Percentiles rank a stretch among this genome's conserved stretches.
phyloP scores from a whole-genome alignment of 2,113 vertebrate genomes.

The Corythornis vintsioides region DNA sequence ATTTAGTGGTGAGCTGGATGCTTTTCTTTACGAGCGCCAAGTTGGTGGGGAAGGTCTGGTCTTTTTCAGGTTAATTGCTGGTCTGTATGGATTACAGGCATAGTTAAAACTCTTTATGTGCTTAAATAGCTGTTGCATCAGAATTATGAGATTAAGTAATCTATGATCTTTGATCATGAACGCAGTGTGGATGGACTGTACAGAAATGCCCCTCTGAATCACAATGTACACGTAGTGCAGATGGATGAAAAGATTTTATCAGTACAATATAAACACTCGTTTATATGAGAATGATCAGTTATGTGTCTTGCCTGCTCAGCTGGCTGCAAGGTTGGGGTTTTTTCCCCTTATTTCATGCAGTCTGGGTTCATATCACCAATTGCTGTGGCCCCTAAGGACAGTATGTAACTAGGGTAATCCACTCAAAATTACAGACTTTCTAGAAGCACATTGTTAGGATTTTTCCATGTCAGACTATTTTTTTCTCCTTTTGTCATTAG shows the following conservation, averaged over 20 bases:
- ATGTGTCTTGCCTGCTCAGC: neutral
- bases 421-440: neutral
- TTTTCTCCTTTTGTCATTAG: neutral
- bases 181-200: neutral
- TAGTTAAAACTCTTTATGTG: neutral
- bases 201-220: neutral
- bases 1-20: neutral
- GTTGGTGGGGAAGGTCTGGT: neutral
- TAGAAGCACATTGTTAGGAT: neutral
- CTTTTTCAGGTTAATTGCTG: neutral
- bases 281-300: neutral
- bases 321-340: neutral
- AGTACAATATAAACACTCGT: neutral
- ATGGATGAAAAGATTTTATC: neutral
- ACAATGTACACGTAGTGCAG: fast-evolving
- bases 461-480: neutral
- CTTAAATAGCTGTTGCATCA: neutral
- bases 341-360: neutral
- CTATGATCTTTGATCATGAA: neutral
- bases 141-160: neutral
- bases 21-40: neutral
- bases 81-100: neutral
- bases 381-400: neutral
- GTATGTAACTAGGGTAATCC: neutral
- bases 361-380: neutral